Evolutionary conservation across 1,140 invertebrate genomes (phyloP).

Genomic region (Latrodectus geometricus): DNA sequence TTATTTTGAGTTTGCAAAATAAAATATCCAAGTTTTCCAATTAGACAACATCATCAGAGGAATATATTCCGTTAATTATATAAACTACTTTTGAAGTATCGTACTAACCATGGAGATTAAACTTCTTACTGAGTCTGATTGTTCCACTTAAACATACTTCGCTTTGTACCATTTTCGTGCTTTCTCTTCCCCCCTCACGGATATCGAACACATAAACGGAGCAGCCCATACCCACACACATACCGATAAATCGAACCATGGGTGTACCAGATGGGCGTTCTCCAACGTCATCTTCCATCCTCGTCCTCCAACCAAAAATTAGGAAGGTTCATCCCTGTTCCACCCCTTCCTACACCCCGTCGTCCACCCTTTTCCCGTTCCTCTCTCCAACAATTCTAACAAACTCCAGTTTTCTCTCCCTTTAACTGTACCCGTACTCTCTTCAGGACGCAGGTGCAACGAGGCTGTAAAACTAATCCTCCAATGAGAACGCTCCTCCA

Average conservation of each 20-base stretch:
- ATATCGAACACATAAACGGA: background rate
- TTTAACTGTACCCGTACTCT: constrained; percentile 55
- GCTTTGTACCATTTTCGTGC: background rate
- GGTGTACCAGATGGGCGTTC: constrained; percentile 19
- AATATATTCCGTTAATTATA: too few species aligned
- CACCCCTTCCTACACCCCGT: background rate
- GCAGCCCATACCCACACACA: background rate
- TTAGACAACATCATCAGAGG: too few species aligned
- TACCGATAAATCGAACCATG: constrained; percentile 38
- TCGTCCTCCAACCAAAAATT: constrained; percentile 60
- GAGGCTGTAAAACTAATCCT: constrained; percentile 48
- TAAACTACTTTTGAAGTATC: too few species aligned
- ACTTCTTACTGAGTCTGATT: background rate
- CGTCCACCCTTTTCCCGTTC: background rate
- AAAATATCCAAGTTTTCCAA: too few species aligned
- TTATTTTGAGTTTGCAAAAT: too few species aligned
- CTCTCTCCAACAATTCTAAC: constrained; percentile 16
- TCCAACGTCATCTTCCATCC: constrained; percentile 43
- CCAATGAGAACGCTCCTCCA: constrained; percentile 33
- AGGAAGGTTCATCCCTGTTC: constrained; percentile 26
- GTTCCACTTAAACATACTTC: background rate
- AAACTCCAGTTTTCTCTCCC: constrained; percentile 32
- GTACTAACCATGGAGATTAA: too few species aligned
- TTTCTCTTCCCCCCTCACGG: background rate
- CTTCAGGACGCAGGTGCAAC: constrained; percentile 47